These are phyloP conservation scores for Polypterus bichir DNA, from an alignment of 2,113 vertebrate species.

Conservation along the genomic window DNA sequence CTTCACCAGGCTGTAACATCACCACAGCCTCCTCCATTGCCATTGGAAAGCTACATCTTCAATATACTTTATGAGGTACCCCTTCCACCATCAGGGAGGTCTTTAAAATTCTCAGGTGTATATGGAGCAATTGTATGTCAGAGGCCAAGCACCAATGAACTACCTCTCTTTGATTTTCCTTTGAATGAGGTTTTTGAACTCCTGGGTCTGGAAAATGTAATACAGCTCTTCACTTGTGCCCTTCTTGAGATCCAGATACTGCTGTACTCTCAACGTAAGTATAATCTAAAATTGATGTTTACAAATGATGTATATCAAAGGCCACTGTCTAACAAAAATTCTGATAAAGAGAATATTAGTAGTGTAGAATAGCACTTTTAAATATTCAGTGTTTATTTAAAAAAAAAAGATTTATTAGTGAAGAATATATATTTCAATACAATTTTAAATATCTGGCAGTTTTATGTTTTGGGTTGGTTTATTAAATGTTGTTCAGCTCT, in stretches of 20 bases:
- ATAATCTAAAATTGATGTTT: constrained; percentile 11
- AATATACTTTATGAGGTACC: constrained; percentile 96
- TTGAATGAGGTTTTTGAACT: constrained; percentile 80
- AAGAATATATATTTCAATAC: too few species aligned
- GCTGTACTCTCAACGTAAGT: constrained; percentile 97
- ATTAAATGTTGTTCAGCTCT: too few species aligned
- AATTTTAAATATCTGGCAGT: too few species aligned
- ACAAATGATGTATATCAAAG: too few species aligned
- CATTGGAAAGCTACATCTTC: constrained; percentile 95
- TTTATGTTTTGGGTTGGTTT: too few species aligned
- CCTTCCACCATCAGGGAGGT: constrained; percentile 79
- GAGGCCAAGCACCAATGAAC: constrained; percentile 82
- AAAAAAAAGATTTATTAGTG: too few species aligned
- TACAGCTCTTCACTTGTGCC: constrained; percentile 94
- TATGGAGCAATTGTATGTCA: constrained; percentile 89
- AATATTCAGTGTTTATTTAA: too few species aligned
- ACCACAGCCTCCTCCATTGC: constrained; percentile 80
- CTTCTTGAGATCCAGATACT: constrained; percentile 96
- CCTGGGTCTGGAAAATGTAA: constrained; percentile 87
- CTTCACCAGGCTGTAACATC: constrained; percentile 87
- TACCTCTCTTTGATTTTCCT: constrained; percentile 89
- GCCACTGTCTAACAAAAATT: too few species aligned
- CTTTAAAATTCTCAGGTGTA: constrained; percentile 89
- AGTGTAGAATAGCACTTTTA: too few species aligned
- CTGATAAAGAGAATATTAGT: too few species aligned